phyloP scores from a whole-genome alignment of 2,888 invertebrate genomes.

The Petrophora chlorosata region DNA sequence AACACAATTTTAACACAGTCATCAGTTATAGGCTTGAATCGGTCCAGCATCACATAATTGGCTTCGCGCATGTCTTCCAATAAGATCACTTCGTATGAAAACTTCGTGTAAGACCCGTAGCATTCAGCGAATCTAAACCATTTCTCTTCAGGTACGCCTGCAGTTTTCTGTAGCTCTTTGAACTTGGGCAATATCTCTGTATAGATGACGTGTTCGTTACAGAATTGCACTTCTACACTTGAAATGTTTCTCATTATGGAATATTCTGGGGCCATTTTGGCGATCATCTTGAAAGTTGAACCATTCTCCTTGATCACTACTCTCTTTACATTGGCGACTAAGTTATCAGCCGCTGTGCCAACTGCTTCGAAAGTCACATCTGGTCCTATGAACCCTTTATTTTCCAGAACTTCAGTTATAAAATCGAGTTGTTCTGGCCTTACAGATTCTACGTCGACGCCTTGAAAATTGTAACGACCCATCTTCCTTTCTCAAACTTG shows the following conservation, averaged over 20 bases:
- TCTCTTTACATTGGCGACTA: slow-evolving; percentile 37
- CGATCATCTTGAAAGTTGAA: slow-evolving; percentile 44
- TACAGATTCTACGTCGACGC: slow-evolving; percentile 23
- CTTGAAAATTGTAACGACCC: no score
- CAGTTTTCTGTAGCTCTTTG: slow-evolving; percentile 33
- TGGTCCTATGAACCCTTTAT: slow-evolving; percentile 22
- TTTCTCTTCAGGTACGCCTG: slow-evolving; percentile 40
- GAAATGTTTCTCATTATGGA: slow-evolving; percentile 28
- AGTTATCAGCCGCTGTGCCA: slow-evolving; percentile 23
- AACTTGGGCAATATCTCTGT: slow-evolving; percentile 45
- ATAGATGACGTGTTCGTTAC: slow-evolving; percentile 50
- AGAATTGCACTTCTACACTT: slow-evolving; percentile 32
- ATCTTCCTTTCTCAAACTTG: no score
- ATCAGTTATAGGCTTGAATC: slow-evolving; percentile 38
- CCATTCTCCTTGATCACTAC: slow-evolving; percentile 36
- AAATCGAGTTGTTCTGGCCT: slow-evolving; percentile 23
- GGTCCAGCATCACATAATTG: slow-evolving; percentile 44
- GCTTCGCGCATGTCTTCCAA: slow-evolving; percentile 48
- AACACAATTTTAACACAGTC: slow-evolving; percentile 42
- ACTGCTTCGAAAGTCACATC: slow-evolving; percentile 31
- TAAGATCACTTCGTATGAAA: slow-evolving; percentile 49
- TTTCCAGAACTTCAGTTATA: slow-evolving; percentile 22
- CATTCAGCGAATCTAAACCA: slow-evolving; percentile 41
- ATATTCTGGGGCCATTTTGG: slow-evolving; percentile 43
- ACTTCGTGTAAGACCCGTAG: slow-evolving; percentile 43